Evolutionary conservation across 2,888 invertebrate genomes (phyloP).

Genomic region (Eupithecia tripunctaria): DNA sequence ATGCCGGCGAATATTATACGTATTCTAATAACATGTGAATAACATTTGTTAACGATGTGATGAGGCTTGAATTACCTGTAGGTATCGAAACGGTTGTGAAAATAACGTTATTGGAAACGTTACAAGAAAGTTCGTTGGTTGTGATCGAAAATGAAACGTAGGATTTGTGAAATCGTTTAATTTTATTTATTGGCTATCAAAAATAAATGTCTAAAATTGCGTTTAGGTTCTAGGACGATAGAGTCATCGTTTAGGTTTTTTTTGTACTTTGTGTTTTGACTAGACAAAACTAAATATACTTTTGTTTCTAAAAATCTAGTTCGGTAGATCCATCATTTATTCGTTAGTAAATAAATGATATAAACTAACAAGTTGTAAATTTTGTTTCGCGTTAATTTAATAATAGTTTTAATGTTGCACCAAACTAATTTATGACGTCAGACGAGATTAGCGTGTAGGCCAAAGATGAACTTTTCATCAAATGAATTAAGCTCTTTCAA

Average conservation of each 20-base stretch:
- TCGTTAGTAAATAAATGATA: slow-evolving; percentile 14
- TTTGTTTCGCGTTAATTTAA: slow-evolving; percentile 30
- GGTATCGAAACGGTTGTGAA: slow-evolving; percentile 23
- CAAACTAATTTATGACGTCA: slow-evolving; percentile 68
- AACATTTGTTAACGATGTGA: slow-evolving; percentile 21
- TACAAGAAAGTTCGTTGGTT: slow-evolving; percentile 18
- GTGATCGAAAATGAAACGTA: slow-evolving; percentile 14
- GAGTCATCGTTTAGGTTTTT: too few species aligned
- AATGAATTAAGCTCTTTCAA: slow-evolving; percentile 76
- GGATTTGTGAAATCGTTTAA: slow-evolving; percentile 12
- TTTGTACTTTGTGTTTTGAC: background rate
- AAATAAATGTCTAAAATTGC: background rate
- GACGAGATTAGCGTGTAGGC: slow-evolving; percentile 72
- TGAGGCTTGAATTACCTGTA: slow-evolving; percentile 31
- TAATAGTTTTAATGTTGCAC: slow-evolving; percentile 56
- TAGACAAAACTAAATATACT: background rate
- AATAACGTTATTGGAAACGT: slow-evolving; percentile 7
- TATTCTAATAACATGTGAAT: slow-evolving; percentile 57
- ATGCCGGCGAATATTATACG: slow-evolving; percentile 70
- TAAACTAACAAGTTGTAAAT: slow-evolving; percentile 38
- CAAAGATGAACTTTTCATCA: slow-evolving; percentile 83
- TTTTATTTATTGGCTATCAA: background rate
- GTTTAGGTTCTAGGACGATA: background rate
- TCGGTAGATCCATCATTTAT: slow-evolving; percentile 31
- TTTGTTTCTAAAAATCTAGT: background rate